Conservation (phyloP, 2,113 vertebrate genomes). For the Rhabdomys dilectus region DNA sequence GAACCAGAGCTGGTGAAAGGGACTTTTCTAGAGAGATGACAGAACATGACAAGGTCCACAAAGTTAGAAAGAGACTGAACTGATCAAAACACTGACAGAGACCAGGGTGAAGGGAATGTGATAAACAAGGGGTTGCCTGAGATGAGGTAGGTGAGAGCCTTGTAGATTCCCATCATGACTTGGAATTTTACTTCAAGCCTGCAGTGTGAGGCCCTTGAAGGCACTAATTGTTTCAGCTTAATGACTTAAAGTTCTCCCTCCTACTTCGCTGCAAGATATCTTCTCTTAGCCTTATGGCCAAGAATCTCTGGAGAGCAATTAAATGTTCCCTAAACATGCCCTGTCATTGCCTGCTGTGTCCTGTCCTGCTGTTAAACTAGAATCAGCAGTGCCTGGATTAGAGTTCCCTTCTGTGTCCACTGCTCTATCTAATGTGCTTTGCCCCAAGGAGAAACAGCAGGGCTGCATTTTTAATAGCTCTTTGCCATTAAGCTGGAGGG, state of each 20-base stretch:
- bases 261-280: neutral
- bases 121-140: neutral
- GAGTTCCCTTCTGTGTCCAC: neutral
- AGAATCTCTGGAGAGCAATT: conserved; percentile 12
- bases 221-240: conserved; percentile 16
- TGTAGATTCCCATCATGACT: neutral
- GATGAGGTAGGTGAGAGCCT: neutral
- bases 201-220: neutral
- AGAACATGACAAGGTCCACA: neutral
- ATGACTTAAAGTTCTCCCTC: neutral
- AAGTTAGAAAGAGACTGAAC: neutral
- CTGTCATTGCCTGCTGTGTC: neutral
- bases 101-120: neutral
- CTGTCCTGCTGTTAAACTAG: neutral
- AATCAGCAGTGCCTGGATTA: neutral
- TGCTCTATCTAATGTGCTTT: neutral
- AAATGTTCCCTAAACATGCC: neutral
- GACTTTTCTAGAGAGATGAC: neutral
- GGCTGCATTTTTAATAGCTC: neutral
- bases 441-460: neutral
- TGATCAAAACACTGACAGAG: neutral
- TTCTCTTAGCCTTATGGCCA: neutral
- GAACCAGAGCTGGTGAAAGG: neutral
- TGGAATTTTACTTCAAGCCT: conserved; percentile 34
- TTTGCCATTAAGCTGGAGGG: neutral